Conservation (phyloP, 2,113 vertebrate species). For the Corythaeola cristata region DNA sequence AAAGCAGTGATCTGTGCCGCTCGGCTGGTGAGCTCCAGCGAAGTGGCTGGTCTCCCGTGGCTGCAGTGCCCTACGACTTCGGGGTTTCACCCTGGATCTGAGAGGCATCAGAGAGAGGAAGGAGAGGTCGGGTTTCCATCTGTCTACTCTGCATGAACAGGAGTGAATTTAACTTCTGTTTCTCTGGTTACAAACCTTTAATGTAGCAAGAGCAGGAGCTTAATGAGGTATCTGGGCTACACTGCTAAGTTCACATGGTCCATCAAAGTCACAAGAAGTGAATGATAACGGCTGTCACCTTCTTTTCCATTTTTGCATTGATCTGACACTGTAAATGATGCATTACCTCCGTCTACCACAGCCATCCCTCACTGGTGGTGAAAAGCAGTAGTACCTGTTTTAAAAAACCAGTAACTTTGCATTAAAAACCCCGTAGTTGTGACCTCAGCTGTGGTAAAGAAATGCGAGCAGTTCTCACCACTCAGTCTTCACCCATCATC, state of each 20-base stretch:
- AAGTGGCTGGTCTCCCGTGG: neutral
- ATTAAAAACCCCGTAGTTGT: neutral
- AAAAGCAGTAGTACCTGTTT: neutral
- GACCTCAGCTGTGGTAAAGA: neutral
- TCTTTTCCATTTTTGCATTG: neutral
- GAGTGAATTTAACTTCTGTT: neutral
- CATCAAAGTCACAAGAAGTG: neutral
- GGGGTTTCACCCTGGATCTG: neutral
- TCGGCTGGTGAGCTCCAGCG: neutral
- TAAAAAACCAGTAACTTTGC: neutral
- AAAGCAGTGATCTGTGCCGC: neutral
- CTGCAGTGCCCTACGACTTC: neutral
- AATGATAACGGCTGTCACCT: neutral
- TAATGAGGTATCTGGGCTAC: neutral
- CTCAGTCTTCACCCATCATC: neutral
- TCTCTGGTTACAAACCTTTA: neutral
- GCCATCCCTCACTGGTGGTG: neutral
- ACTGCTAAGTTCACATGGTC: fast-evolving
- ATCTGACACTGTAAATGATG: neutral
- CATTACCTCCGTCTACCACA: neutral
- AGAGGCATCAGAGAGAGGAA: neutral
- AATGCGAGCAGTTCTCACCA: neutral
- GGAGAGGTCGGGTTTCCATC: neutral
- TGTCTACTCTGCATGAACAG: neutral
- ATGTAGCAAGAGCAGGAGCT: neutral